These are phyloP conservation scores for Neocrepidodera transversa DNA, from an alignment of 2,888 invertebrate genomes.

Conservation along the genomic window DNA sequence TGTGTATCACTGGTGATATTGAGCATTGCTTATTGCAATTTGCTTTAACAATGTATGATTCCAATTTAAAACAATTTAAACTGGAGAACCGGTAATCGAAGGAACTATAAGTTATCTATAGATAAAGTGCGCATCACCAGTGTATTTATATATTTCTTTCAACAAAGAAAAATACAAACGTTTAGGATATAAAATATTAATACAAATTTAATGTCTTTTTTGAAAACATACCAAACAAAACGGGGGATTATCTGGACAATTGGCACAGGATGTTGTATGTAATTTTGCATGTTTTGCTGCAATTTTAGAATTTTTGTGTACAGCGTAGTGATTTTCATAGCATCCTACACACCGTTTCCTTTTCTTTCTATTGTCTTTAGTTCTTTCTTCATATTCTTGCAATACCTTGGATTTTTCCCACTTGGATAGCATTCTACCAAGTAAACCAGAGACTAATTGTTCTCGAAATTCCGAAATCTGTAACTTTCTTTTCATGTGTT, in stretches of 20 bases:
- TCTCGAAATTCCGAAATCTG: not conserved
- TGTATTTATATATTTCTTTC: not conserved
- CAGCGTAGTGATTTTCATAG: not conserved
- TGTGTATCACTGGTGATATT: not conserved
- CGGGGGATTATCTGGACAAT: not conserved
- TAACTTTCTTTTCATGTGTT: conserved; percentile 12
- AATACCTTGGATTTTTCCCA: not conserved
- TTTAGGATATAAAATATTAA: no score
- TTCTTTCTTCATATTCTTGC: not conserved
- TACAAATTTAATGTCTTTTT: conserved; percentile 1
- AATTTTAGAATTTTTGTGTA: conserved; percentile 1
- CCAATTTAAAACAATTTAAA: not conserved
- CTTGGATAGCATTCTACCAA: not conserved
- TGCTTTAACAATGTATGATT: not conserved
- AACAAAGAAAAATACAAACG: no score
- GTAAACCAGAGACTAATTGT: not conserved
- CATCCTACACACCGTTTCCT: not conserved
- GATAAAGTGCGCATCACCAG: not conserved
- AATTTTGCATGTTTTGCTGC: not conserved
- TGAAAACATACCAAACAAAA: not conserved
- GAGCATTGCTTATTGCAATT: not conserved
- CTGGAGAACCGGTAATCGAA: not conserved
- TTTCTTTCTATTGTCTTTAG: not conserved
- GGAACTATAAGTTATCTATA: not conserved
- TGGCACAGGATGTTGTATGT: not conserved